Conservation (phyloP, 2,888 invertebrate genomes). For the Marronus borbonicus region DNA sequence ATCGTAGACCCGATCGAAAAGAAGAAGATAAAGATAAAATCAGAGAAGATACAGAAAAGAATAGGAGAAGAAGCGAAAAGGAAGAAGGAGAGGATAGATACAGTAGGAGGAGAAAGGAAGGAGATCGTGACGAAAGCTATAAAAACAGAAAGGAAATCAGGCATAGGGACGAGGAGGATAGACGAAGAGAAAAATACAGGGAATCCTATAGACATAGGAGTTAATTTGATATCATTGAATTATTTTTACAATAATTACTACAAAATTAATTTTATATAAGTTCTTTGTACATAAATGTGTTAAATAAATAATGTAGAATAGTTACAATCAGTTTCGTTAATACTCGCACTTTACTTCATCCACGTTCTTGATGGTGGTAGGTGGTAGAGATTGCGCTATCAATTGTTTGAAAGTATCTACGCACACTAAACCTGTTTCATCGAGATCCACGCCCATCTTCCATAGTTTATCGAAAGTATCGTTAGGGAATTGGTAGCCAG, state of each 20-base stretch:
- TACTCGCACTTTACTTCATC: constrained; percentile 73
- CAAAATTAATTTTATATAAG: constrained; percentile 22
- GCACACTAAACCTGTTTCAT: constrained; percentile 73
- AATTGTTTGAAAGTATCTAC: constrained; percentile 72
- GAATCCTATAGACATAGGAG: constrained; percentile 34
- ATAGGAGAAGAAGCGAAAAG: constrained; percentile 44
- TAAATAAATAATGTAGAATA: constrained; percentile 20
- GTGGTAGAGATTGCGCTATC: constrained; percentile 60
- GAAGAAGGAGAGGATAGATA: constrained; percentile 40
- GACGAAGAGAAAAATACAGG: constrained; percentile 24
- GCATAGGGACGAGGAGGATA: constrained; percentile 42
- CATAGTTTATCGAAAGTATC: constrained; percentile 72
- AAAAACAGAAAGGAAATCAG: constrained; percentile 37
- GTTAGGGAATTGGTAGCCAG: constrained; percentile 72
- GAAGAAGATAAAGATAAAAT: constrained; percentile 44
- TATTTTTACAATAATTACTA: constrained; percentile 26
- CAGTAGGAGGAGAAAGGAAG: constrained; percentile 50
- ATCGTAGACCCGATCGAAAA: constrained; percentile 23
- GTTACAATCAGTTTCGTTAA: constrained; percentile 4
- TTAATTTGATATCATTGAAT: constrained; percentile 30
- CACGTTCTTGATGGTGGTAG: constrained; percentile 81
- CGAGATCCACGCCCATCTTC: constrained; percentile 71
- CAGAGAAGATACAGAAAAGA: constrained; percentile 49
- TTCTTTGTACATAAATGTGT: constrained; percentile 32
- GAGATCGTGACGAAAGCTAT: constrained; percentile 49